Evolutionary conservation across 2,797 vertebrate species (phyloP), one percentile per base, ranked within the genome.

Genomic region (Channa striata): DNA sequence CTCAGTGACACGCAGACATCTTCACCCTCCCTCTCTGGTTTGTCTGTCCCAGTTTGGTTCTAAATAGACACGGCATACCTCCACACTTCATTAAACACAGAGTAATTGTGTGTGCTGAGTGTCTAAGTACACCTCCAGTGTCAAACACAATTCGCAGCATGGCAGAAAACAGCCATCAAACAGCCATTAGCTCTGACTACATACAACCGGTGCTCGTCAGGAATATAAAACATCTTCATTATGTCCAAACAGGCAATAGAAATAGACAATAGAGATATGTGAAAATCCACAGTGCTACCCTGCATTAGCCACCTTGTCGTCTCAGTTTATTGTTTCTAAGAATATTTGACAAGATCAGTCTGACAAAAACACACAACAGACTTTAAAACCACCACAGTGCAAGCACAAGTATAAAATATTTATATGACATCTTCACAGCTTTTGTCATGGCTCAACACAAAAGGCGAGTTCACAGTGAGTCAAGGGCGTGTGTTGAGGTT

Each of bases 101-200:
- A 73, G 73, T 83, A 81, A 88, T 81, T 80, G 64, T 82, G 74
- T 82, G 76, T 61, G 63, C 69, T 51, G 75, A 78, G 61, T 77
- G 77, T 85, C 77, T 80, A 21, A 72, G 73, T 79, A 82, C 80
- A 81, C 84, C 70, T 79, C 68, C 49, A 17, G 62, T 77, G 76
- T 82, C 86, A 82, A 83, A 86, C 77, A 72, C 59, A 34, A 72
- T 77, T 78, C 63, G 17, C 70, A 73, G 79, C 70, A 8, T 39
- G 68, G 76, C 68, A 83, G 72, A 73, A 83, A 76, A 78, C 75
- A 89, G 49, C 70, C 68, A 85, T 89, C 81, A 85, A 81, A 84
- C 75, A 82, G 78, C 75, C 49, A 85, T 87, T 87, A 87, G 72
- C 64, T 83, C 62, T 42, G 71, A 72, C 62, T 78, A 69, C 33